Percentiles rank a stretch among this genome's conserved stretches.
Conservation (phyloP, 2,888 invertebrate species). For the Coelinius sp. region DNA sequence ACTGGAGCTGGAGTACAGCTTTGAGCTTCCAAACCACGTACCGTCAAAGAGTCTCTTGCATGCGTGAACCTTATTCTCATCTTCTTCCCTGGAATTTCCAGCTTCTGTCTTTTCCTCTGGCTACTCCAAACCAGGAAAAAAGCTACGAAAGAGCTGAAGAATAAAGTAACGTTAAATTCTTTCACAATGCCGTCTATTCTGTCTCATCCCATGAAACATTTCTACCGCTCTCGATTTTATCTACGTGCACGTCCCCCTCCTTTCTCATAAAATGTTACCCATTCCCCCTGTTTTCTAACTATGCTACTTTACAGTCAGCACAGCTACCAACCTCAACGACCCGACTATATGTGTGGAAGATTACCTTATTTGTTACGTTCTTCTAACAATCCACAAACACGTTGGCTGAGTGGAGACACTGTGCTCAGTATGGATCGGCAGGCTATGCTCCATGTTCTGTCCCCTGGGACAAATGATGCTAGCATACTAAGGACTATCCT, state of each 20-base stretch:
- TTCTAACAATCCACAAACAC: conserved; percentile 66
- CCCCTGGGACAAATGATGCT: not conserved
- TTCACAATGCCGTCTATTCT: not conserved
- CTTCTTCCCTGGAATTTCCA: conserved; percentile 39
- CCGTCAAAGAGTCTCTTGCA: conserved; percentile 53
- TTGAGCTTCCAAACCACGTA: conserved; percentile 62
- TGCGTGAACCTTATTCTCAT: conserved; percentile 53
- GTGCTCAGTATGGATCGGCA: conserved; percentile 32
- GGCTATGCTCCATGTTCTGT: not conserved
- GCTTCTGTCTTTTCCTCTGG: conserved; percentile 32
- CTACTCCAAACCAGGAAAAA: conserved; percentile 20
- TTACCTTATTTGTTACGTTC: conserved; percentile 68
- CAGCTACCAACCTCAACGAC: conserved; percentile 61
- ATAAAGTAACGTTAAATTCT: not conserved
- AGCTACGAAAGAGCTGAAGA: conserved; percentile 28
- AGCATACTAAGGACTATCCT: no score
- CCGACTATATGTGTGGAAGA: conserved; percentile 65
- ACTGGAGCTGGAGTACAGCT: conserved; percentile 15
- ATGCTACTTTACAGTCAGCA: conserved; percentile 62
- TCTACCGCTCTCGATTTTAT: conserved; percentile 35
- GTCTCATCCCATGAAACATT: conserved; percentile 3
- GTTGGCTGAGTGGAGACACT: conserved; percentile 41
- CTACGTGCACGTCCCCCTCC: conserved; percentile 12
- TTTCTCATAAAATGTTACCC: not conserved
- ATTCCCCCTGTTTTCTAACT: conserved; percentile 19